Evolutionary conservation across 1,140 invertebrate genomes (phyloP).

Genomic region (Diorhabda sublineata): DNA sequence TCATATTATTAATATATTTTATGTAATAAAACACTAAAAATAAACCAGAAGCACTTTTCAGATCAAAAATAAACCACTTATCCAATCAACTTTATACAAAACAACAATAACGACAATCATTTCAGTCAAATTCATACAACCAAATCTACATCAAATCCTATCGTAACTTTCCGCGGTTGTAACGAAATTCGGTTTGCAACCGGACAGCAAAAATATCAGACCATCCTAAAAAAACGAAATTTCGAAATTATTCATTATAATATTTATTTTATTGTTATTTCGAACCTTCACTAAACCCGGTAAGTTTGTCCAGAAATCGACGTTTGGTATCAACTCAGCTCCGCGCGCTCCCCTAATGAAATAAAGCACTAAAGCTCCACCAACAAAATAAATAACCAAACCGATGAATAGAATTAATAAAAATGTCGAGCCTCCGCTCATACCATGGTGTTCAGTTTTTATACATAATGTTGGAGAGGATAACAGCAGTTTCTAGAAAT

Average conservation of each 20-base stretch:
- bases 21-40: too few species aligned
- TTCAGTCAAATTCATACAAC: not conserved
- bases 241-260: constrained; percentile 4
- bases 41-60: too few species aligned
- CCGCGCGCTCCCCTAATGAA: constrained; percentile 56
- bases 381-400: constrained; percentile 36
- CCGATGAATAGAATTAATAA: constrained; percentile 36
- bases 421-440: constrained; percentile 39
- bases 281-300: constrained; percentile 54
- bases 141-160: constrained; percentile 25
- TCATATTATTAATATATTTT: too few species aligned
- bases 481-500: not conserved
- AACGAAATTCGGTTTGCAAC: constrained; percentile 34
- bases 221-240: constrained; percentile 35
- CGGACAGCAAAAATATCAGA: constrained; percentile 34
- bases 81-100: not conserved
- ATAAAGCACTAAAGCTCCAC: constrained; percentile 52
- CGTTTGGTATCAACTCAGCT: constrained; percentile 55
- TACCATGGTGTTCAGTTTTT: constrained; percentile 9
- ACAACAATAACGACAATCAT: not conserved
- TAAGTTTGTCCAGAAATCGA: constrained; percentile 54
- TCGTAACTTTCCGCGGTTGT: constrained; percentile 38
- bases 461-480: constrained; percentile 6
- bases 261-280: not conserved
- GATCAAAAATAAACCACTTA: too few species aligned